A percentile compares a stretch with the other conserved stretches of the same genome.
phyloP scores from a whole-genome alignment of 1,140 invertebrate species.

The Zaprionus camerounensis region DNA sequence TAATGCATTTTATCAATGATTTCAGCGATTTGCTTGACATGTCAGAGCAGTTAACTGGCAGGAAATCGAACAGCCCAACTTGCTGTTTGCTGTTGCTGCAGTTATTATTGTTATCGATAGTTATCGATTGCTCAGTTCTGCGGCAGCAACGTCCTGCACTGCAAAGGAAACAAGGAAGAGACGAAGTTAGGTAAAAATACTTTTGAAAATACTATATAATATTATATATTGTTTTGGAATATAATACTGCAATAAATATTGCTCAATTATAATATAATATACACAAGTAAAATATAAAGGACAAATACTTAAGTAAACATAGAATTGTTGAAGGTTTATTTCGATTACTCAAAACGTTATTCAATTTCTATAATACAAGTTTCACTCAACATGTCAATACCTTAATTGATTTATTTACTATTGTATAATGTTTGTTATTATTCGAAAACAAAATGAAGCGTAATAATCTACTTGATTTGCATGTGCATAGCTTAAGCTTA shows the following conservation, averaged over 20 bases:
- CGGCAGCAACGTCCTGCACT: background rate
- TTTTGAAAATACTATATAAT: too few species aligned
- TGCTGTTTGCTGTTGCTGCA: background rate
- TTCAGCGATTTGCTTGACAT: slow-evolving; percentile 68
- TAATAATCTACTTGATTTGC: slow-evolving; percentile 4
- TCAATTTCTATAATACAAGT: too few species aligned
- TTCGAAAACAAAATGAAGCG: background rate
- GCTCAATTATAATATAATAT: background rate
- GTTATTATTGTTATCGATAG: background rate
- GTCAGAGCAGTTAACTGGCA: slow-evolving; percentile 47
- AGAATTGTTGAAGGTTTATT: too few species aligned
- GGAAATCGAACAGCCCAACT: slow-evolving; percentile 20
- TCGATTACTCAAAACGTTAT: too few species aligned
- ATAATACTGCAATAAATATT: too few species aligned
- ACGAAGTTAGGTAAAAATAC: background rate
- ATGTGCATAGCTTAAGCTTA: background rate
- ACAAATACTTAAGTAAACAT: background rate
- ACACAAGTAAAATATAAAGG: background rate
- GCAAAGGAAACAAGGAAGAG: background rate
- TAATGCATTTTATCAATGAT: slow-evolving; percentile 80
- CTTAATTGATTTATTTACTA: background rate
- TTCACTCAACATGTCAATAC: background rate
- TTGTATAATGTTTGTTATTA: background rate
- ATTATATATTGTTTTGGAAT: too few species aligned
- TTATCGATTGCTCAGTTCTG: background rate